Base-by-base conservation (phyloP, 2,888 invertebrate species). In the Nephrocerus scutellatus region DNA sequence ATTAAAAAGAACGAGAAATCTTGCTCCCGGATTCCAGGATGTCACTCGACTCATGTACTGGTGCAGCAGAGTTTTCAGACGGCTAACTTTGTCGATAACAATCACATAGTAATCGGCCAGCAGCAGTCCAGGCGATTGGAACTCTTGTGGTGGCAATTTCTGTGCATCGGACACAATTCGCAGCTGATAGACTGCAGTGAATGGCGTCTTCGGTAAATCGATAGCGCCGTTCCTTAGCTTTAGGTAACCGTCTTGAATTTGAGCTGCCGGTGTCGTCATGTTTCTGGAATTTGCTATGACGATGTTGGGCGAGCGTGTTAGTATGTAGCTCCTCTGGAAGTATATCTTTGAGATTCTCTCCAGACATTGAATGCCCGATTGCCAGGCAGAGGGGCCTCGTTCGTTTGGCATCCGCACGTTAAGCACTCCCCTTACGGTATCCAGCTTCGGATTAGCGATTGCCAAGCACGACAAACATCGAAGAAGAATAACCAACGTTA, bases 11-110 rank as follows among this genome's bases (percentile, higher is more conserved):
- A 69, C 50, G 4, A 69, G 36, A 39, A 67, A 68, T 15, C 54
- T 56, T 1, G 59, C 68, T 1, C 62, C 64, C 1, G 68, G 67
- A 49, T 68, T 68, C 65, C 68, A 68, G 0, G 62, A 59, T 6
- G 56, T 43, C 49, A 57, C 54, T 9, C 40, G 46, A 20, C 52
- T 60, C 3, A 66, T 47, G 39, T 50, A 53, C 1, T 44, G 31
- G 1, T 23, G 31, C 51, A 66, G 48, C 1, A 66, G 44, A 1
- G 21, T 39, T 1, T 41, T 41, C 8, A 66, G 24, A 0, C 56
- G 50, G 2, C 43, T 31, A 26, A 61, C 33, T 2, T 52, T 51
- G 34, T 68, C 68, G 9, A 59, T 48, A 0, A 68, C 43, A 3
- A 68, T 53, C 3, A 67, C 54, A 30, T 67, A 68, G 41, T 56